phyloP scores from a whole-genome alignment of 30 jellyfish, hydroid and myxozoan species.

The Mastigias papua region DNA sequence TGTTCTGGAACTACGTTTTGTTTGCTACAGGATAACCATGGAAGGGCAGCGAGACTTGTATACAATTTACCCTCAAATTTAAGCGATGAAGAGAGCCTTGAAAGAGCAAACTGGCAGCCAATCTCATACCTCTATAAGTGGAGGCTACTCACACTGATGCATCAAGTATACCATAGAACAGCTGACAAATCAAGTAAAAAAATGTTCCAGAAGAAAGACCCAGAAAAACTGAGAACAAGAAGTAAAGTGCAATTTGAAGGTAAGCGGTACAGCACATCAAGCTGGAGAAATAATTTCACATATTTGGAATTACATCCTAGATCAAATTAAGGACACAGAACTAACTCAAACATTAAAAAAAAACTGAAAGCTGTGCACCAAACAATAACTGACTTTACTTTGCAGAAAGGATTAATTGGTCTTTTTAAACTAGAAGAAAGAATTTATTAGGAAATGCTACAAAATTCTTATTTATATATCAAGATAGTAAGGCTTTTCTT shows the following conservation, averaged over 20 bases:
- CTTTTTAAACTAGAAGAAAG: not conserved
- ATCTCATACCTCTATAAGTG: not conserved
- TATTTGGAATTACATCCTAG: not conserved
- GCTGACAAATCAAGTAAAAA: not conserved
- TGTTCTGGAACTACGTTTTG: not conserved
- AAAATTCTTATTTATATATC: too few relatives aligned
- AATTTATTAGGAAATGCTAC: not conserved
- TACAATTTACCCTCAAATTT: not conserved
- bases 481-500: not conserved
- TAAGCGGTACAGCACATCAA: not conserved
- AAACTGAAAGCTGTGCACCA: not conserved
- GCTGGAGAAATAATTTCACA: not conserved
- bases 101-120: not conserved
- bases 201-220: not conserved
- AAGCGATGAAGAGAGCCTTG: not conserved
- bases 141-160: not conserved
- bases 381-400: not conserved
- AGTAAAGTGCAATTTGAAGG: conserved; percentile 36
- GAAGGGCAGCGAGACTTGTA: not conserved
- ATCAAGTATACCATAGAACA: not conserved
- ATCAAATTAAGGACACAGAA: not conserved
- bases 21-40: not conserved
- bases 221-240: conserved; percentile 57
- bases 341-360: not conserved
- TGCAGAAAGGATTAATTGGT: not conserved